A percentile compares a stretch with the other conserved stretches of the same genome.
phyloP scores from a whole-genome alignment of 2,113 vertebrate species.

The Brienomyrus longianalis region DNA sequence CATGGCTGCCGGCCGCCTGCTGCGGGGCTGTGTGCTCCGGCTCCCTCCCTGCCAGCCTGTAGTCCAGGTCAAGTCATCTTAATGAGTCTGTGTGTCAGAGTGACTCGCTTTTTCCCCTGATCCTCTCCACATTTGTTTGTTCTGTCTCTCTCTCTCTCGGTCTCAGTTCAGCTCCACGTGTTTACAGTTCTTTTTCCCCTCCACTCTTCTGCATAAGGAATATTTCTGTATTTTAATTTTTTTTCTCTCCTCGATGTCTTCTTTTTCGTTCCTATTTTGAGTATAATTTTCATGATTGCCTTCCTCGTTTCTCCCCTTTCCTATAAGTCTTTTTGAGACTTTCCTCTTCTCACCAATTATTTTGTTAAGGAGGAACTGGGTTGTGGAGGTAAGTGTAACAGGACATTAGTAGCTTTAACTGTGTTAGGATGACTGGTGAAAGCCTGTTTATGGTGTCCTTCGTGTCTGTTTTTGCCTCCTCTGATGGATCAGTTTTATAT shows the following conservation, averaged over 20 bases:
- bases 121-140: slow-evolving; percentile 17
- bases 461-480: background rate
- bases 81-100: slow-evolving; percentile 12
- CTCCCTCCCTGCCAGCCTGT: background rate
- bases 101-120: slow-evolving; percentile 4
- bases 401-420: background rate
- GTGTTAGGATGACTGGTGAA: background rate
- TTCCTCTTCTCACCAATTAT: background rate
- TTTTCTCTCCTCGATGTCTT: background rate
- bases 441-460: background rate
- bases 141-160: background rate
- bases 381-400: background rate
- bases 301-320: background rate
- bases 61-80: background rate
- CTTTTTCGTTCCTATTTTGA: background rate
- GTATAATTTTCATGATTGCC: background rate
- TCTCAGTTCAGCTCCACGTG: slow-evolving; percentile 15
- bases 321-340: background rate
- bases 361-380: background rate
- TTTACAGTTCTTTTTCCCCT: background rate
- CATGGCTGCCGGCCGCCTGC: slow-evolving; percentile 47
- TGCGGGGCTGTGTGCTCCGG: background rate
- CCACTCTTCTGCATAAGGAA: background rate
- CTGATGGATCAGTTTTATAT: background rate
- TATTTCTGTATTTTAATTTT: background rate